phyloP scores from a whole-genome alignment of 2,113 vertebrate genomes.

The Marmota monax region DNA sequence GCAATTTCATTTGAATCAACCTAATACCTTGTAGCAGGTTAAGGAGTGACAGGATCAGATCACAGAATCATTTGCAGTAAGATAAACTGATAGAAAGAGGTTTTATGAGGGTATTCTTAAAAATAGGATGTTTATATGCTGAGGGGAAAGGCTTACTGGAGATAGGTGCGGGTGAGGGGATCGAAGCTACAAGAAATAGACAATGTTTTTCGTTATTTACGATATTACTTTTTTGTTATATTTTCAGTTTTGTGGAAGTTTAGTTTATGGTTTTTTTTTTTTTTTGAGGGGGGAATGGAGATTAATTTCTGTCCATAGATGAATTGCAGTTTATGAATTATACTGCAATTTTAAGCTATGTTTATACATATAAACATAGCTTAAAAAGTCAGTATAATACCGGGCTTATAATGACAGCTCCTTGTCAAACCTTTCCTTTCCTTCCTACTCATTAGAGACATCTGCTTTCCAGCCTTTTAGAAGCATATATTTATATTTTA shows the following conservation, averaged over 20 bases:
- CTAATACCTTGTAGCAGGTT: neutral
- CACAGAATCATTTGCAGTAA: neutral
- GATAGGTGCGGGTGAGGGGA: neutral
- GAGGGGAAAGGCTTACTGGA: neutral
- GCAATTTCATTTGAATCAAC: neutral
- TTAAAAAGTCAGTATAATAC: neutral
- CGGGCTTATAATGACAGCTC: neutral
- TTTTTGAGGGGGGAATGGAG: too few relatives aligned
- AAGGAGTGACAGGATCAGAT: neutral
- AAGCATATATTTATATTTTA: neutral
- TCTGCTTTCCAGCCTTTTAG: neutral
- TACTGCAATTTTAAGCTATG: too few relatives aligned
- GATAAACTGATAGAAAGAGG: slow-evolving; percentile 7
- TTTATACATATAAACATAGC: neutral
- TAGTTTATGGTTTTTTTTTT: too few relatives aligned
- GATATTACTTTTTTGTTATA: neutral
- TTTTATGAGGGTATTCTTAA: slow-evolving; percentile 10
- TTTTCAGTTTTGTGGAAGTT: slow-evolving; percentile 15
- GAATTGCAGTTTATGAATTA: too few relatives aligned
- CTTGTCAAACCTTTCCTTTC: neutral
- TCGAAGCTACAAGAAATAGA: neutral
- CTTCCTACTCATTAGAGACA: neutral
- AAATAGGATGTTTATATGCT: neutral
- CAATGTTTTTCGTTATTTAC: neutral
- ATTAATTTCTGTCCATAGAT: too few relatives aligned